Conservation (phyloP, 2,797 vertebrate species). For the Gephyroberyx darwinii region DNA sequence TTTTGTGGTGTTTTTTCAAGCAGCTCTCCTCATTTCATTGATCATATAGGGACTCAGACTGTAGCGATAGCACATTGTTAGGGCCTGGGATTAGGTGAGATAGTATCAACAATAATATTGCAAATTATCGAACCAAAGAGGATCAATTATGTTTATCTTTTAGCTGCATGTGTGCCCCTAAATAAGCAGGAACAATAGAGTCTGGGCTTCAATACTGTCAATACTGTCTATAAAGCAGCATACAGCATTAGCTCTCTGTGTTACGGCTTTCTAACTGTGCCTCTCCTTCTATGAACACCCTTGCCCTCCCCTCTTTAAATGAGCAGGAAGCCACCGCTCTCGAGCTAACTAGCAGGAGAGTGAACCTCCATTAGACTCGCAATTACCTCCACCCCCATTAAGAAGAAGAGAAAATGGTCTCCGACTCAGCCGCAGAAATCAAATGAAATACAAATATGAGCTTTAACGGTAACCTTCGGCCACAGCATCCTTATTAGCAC, state of each 20-base stretch:
- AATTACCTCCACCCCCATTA: conserved; percentile 73
- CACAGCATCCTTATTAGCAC: conserved; percentile 71
- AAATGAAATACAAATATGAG: conserved; percentile 75
- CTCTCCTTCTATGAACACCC: conserved; percentile 46
- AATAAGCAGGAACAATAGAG: conserved; percentile 53
- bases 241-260: conserved; percentile 60
- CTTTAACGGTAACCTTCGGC: conserved; percentile 75
- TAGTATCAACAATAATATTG: conserved; percentile 63
- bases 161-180: conserved; percentile 51
- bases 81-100: conserved; percentile 36
- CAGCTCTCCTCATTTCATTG: conserved; percentile 40
- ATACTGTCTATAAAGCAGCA: conserved; percentile 58
- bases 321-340: conserved; percentile 59
- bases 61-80: conserved; percentile 18
- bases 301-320: conserved; percentile 61
- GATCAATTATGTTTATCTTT: conserved; percentile 79
- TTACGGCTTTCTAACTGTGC: conserved; percentile 52
- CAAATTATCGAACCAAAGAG: conserved; percentile 67
- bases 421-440: conserved; percentile 63
- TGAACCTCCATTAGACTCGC: conserved; percentile 69
- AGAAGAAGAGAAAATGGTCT: conserved; percentile 58
- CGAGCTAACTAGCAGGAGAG: conserved; percentile 60
- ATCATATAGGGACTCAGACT: conserved; percentile 39
- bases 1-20: conserved; percentile 37
- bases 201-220: conserved; percentile 56